Evolutionary conservation across 2,797 vertebrate genomes (phyloP).

Genomic region (Coranthus polyacanthus): DNA sequence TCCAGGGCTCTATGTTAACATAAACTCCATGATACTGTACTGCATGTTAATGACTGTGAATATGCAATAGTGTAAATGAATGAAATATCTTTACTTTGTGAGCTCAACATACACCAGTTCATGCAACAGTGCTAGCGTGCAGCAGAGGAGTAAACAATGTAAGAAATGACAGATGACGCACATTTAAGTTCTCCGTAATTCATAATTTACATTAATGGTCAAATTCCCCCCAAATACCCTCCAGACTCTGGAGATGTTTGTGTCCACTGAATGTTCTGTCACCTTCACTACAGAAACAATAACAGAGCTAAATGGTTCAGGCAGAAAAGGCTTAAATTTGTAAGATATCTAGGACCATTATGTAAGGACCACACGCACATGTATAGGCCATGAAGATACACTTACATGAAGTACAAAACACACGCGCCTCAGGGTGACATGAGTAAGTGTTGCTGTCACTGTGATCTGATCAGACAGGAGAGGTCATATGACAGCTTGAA

Average conservation of each 20-base stretch:
- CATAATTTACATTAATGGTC: not conserved
- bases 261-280: not conserved
- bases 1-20: no score
- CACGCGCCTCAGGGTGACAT: conserved; percentile 34
- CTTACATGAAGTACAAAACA: conserved; percentile 13
- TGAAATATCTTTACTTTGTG: no score
- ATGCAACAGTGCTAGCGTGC: no score
- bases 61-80: no score
- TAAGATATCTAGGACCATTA: conserved; percentile 41
- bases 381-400: not conserved
- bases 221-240: not conserved
- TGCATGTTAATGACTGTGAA: no score
- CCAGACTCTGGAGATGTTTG: not conserved
- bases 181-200: not conserved
- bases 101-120: no score
- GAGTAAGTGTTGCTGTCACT: conserved; percentile 42
- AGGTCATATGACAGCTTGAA: conserved; percentile 51
- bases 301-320: conserved; percentile 20
- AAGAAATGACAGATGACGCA: not conserved
- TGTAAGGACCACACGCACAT: conserved; percentile 41
- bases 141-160: not conserved
- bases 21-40: no score
- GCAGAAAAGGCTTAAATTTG: conserved; percentile 29
- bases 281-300: conserved; percentile 5
- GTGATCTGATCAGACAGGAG: conserved; percentile 65